Evolutionary conservation across 30 jellyfish, hydroid and myxozoan genomes (phyloP), one percentile per base, ranked within the genome.

Genomic region (Pelagia noctiluca): DNA sequence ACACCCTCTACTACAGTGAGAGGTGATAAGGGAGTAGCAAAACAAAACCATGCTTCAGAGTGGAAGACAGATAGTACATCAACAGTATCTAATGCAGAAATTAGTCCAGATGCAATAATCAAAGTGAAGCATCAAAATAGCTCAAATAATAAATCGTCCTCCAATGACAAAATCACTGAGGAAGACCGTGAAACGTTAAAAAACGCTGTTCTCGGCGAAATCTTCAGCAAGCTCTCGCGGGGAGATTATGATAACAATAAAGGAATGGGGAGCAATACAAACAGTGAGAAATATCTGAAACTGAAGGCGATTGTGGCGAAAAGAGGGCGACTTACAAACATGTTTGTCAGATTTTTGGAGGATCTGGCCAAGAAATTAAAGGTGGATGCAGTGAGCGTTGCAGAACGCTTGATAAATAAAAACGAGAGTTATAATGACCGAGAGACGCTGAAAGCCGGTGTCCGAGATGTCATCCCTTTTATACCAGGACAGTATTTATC

Each of bases 311-410:
- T 22, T 21, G 76, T 49, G 28, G 67, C 76, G 0, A 84, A 49
- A 35, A 46, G 61, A 23, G 47, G 30, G 16, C 71, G 76, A 72
- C 33, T 84, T 21, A 84, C 95, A 18, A 62, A 49, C n/a, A 72
- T 34, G 70, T 84, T 84, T 49, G 88, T 84, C 5, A 47, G 49
- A 22, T 84, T 71, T 63, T 50, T 84, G 38, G 84, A 69, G 38
- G 84, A 84, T 42, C 23, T 84, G 77, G 86, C 95, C 10, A 50
- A 30, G 46, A 84, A 75, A 33, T 35, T 84, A 34, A 36, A 63
- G 13, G 61, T 84, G 21, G 95, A 84, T 47, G 86, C 25, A 0
- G 78, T 84, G 18, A 84, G 74, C 1, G 95, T 84, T 46, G 95
- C 88, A 0, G 88, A 70, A 23, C 82, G 74, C 26, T 32, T 84